A percentile compares a stretch with the other conserved stretches of the same genome.
Conservation (phyloP, 1,140 invertebrate species). For the Pseudoatta argentina region DNA sequence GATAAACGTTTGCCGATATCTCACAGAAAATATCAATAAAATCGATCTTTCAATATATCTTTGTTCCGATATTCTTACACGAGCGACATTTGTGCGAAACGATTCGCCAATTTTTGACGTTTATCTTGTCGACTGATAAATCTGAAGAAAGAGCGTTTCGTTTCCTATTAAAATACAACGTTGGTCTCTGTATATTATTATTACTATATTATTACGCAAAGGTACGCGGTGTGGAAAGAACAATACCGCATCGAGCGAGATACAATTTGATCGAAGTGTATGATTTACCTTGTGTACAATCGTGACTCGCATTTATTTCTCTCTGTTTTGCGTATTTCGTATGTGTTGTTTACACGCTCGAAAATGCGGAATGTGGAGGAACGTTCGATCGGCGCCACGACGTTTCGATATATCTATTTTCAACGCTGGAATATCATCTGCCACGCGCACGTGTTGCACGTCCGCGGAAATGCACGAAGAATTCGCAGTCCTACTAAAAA, state of each 20-base stretch:
- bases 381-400: slow-evolving; percentile 36
- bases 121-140: not conserved
- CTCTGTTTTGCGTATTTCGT: not conserved
- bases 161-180: not conserved
- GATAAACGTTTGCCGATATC: slow-evolving; percentile 16
- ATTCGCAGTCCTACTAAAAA: slow-evolving; percentile 24
- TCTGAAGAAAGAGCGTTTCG: not conserved
- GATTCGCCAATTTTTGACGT: not conserved
- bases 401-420: slow-evolving; percentile 44
- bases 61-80: slow-evolving; percentile 5
- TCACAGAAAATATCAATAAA: slow-evolving; percentile 45
- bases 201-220: not conserved
- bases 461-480: slow-evolving; percentile 28
- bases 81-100: slow-evolving; percentile 28
- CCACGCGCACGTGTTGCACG: slow-evolving; percentile 15
- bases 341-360: slow-evolving; percentile 26
- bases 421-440: slow-evolving; percentile 27
- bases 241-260: not conserved
- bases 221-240: not conserved
- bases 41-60: slow-evolving; percentile 44
- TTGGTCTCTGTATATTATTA: not conserved
- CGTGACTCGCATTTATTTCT: slow-evolving; percentile 10
- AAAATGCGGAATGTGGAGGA: not conserved
- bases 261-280: not conserved
- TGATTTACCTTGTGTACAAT: not conserved